phyloP scores from a whole-genome alignment of 1,140 invertebrate species.

The Monomorium pharaonis region DNA sequence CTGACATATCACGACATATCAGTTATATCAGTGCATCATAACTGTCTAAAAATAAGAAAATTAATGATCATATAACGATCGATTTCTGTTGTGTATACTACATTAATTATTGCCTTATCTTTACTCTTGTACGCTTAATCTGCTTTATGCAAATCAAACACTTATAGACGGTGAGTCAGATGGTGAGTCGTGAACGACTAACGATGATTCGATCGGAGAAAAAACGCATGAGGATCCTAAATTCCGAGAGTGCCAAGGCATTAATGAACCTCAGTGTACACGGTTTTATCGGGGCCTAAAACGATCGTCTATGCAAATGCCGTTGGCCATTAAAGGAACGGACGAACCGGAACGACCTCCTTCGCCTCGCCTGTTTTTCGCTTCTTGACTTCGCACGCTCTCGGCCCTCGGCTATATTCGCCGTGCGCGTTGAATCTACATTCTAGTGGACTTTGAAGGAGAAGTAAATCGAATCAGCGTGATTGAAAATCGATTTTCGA shows the following conservation, averaged over 20 bases:
- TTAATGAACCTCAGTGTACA: constrained; percentile 6
- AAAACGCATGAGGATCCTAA: background rate
- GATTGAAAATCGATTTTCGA: constrained; percentile 57
- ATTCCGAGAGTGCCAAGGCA: background rate
- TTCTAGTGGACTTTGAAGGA: constrained; percentile 54
- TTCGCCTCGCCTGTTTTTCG: constrained; percentile 39
- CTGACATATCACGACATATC: background rate
- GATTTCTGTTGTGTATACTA: background rate
- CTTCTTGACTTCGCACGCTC: constrained; percentile 47
- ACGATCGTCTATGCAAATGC: constrained; percentile 41
- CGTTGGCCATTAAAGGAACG: constrained; percentile 36
- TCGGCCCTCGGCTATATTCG: background rate
- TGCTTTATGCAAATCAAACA: background rate
- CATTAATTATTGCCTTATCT: background rate
- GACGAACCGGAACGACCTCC: constrained; percentile 23
- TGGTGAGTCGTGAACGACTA: background rate
- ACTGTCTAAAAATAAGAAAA: background rate
- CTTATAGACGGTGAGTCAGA: background rate
- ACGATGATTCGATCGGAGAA: background rate
- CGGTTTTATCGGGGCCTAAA: background rate
- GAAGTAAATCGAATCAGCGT: constrained; percentile 52
- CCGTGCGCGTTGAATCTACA: constrained; percentile 48
- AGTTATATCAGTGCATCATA: background rate
- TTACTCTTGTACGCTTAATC: background rate
- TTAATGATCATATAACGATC: background rate